Base-by-base conservation (phyloP, 2,113 vertebrate genomes). In the Colaptes auratus region DNA sequence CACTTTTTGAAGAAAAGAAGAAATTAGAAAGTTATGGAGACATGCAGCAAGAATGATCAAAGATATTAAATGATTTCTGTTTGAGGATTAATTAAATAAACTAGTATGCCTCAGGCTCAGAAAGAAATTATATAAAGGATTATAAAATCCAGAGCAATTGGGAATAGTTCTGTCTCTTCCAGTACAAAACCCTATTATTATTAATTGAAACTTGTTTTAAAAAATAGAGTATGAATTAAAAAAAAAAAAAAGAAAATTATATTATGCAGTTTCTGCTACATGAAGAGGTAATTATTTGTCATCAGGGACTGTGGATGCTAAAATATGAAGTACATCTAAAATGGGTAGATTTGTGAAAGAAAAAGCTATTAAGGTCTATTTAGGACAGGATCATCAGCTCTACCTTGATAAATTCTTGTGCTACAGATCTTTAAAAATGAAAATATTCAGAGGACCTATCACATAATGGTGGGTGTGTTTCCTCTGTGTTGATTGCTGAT, bases 41-140 rank as follows among this genome's bases (percentile, higher is more conserved):
- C 53, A 21, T 6, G 24, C 86, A 94, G 73, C 39, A 66, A 76
- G 64, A 80, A 77, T 28, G 9, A 69, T 36, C 17, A 75, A 52
- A 86, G 30, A 74, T 6, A 8, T 71, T 56, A 83, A 95, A 93
- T 81, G 6, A 77, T 86, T 88, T 92, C n/a, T 77, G 9, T 90
- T 83, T 63, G 39, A 90, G 42, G 36, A 64, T 81, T 88, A 94
- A 71, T 90, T 94, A 90, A 93, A 89, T 23, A 60, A 76, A 39
- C 18, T 27, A 60, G 10, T 48, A 4, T 88, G 48, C 66, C 46
- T 83, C 16, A 56, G 72, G 73, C 65, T 81, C 48, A 74, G 42
- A 86, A 82, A 77, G 27, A 74, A 88, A 80, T 21, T 28, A 23
- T 71, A 42, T 71, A 56, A 77, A 90, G 46, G 27, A 11, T 77